Conservation (phyloP, 2,113 vertebrate species). For the Sporophila hypoxantha region DNA sequence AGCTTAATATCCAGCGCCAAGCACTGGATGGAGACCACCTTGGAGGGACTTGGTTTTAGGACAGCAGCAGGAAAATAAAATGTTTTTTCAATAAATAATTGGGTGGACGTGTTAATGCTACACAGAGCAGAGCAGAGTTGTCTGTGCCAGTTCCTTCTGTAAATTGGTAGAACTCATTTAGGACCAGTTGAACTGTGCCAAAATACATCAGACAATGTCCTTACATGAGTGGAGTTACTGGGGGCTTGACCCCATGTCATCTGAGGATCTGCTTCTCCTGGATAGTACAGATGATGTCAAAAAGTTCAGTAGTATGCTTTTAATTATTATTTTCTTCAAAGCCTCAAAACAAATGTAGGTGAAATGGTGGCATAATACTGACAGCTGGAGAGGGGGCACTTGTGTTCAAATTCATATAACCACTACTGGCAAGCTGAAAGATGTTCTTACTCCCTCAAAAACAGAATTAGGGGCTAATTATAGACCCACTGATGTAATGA, state of each 20-base stretch:
- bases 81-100: constrained; percentile 43
- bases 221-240: background rate
- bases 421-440: background rate
- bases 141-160: constrained; percentile 39
- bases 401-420: background rate
- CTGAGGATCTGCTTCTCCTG: background rate
- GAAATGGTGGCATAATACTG: background rate
- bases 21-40: constrained; percentile 13
- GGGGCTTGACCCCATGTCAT: background rate
- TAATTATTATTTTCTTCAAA: background rate
- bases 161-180: background rate
- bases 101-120: constrained; percentile 31
- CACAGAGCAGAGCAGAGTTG: background rate
- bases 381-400: background rate
- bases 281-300: background rate
- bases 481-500: background rate
- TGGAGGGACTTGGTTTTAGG: constrained; percentile 15
- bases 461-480: constrained; percentile 5
- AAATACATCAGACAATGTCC: background rate
- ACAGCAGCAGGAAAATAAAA: constrained; percentile 30
- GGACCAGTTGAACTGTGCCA: background rate
- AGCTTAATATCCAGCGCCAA: background rate
- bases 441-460: constrained; percentile 1
- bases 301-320: background rate
- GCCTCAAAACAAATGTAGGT: background rate